Conservation (phyloP, 2,888 invertebrate genomes). For the Achlya flavicornis region DNA sequence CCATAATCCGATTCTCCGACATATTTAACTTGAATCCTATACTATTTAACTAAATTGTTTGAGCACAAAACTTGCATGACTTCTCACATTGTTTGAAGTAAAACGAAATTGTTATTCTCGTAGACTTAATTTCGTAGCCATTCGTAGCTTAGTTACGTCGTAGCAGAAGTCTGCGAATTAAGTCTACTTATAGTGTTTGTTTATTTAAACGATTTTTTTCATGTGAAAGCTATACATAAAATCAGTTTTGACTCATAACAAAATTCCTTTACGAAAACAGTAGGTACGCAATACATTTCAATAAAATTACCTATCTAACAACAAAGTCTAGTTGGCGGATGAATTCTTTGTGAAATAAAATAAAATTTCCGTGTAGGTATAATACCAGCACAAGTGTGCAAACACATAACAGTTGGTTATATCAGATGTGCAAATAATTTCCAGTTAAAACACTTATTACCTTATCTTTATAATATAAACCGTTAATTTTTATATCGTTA, state of each 20-base stretch:
- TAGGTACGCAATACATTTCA: neutral
- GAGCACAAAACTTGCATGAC: too few species aligned
- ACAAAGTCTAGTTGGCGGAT: neutral
- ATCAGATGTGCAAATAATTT: neutral
- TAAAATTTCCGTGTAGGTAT: neutral
- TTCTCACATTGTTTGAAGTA: too few species aligned
- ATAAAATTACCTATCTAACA: neutral
- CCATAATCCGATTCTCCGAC: too few species aligned
- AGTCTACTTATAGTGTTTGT: too few species aligned
- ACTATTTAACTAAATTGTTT: too few species aligned
- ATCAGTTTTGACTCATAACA: neutral
- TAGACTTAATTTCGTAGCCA: neutral
- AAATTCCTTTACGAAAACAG: neutral
- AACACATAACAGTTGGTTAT: neutral
- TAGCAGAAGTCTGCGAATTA: neutral
- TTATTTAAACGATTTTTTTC: too few species aligned
- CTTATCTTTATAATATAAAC: neutral
- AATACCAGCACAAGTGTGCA: neutral
- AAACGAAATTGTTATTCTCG: too few species aligned
- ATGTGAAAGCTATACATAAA: neutral
- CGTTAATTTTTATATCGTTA: neutral
- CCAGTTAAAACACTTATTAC: neutral
- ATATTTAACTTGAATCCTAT: too few species aligned
- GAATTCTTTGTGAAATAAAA: neutral
- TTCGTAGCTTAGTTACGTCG: neutral